Evolutionary conservation across 2,797 vertebrate species (phyloP).

Genomic region (Luscinia megarhynchos): DNA sequence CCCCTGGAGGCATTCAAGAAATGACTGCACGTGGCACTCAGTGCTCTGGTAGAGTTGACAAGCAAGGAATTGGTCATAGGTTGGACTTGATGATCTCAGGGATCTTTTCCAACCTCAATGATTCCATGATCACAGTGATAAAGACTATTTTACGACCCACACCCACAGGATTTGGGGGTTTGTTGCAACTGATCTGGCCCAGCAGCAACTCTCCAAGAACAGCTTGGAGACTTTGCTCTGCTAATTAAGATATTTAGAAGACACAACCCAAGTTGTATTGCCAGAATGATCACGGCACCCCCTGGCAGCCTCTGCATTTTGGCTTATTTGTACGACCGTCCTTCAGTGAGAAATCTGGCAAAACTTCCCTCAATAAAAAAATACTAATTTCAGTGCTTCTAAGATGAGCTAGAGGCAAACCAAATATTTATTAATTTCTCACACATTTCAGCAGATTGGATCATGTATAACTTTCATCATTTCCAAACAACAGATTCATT

Average conservation of each 20-base stretch:
- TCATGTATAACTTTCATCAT: neutral
- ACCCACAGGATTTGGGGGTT: neutral
- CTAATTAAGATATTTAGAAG: conserved; percentile 63
- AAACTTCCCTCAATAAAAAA: conserved; percentile 16
- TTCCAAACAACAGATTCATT: conserved; percentile 27
- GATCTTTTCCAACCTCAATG: neutral
- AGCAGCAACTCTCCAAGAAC: conserved; percentile 29
- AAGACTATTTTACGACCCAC: neutral
- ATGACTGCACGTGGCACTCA: neutral
- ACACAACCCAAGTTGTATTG: conserved; percentile 29
- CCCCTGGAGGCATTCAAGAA: neutral
- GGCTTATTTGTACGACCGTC: neutral
- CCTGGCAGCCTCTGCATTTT: conserved; percentile 1
- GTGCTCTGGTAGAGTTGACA: neutral
- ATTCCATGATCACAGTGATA: neutral
- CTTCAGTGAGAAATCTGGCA: conserved; percentile 39
- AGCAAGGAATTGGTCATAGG: neutral
- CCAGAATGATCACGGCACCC: conserved; percentile 38
- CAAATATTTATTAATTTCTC: conserved; percentile 43
- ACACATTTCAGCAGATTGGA: conserved; percentile 9
- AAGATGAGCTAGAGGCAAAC: conserved; percentile 23
- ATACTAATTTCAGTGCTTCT: neutral
- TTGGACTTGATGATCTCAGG: neutral
- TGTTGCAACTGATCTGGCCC: neutral
- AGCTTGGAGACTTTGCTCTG: conserved; percentile 2